Conservation (phyloP, 2,888 invertebrate genomes). For the Amorpha juglandis region DNA sequence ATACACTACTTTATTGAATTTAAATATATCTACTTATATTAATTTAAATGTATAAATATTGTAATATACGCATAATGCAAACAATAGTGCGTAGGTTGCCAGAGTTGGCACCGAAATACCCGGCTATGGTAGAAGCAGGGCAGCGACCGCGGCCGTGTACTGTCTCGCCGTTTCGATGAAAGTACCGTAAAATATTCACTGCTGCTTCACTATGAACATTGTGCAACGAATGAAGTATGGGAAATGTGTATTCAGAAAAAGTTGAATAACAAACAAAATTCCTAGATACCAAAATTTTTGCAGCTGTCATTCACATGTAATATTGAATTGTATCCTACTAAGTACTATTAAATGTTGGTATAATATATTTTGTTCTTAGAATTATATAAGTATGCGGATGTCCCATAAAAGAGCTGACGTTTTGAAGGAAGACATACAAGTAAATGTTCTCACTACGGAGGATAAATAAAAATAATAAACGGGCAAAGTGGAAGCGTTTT, state of each 20-base stretch:
- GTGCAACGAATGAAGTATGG: slow-evolving; percentile 23
- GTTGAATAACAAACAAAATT: not conserved
- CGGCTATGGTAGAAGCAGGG: slow-evolving; percentile 34
- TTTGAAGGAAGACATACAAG: too few relatives aligned
- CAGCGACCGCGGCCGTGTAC: slow-evolving; percentile 39
- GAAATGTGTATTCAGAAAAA: not conserved
- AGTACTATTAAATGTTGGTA: too few relatives aligned
- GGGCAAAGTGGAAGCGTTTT: too few relatives aligned
- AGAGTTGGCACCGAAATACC: slow-evolving; percentile 42
- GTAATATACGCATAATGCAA: slow-evolving; percentile 9
- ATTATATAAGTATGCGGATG: too few relatives aligned
- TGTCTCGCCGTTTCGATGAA: slow-evolving; percentile 44
- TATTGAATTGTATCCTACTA: not conserved
- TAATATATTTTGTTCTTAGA: too few relatives aligned
- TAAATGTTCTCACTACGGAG: too few relatives aligned
- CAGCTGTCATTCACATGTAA: too few relatives aligned
- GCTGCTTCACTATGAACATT: slow-evolving; percentile 26
- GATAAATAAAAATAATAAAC: too few relatives aligned
- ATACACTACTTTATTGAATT: not conserved
- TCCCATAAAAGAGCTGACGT: too few relatives aligned
- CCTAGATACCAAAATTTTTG: too few relatives aligned
- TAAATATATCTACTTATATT: not conserved
- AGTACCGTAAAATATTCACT: slow-evolving; percentile 66
- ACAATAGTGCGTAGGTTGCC: slow-evolving; percentile 44
- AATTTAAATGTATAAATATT: not conserved